These are phyloP conservation scores for Saguinus imperator DNA, from an alignment of 2,113 vertebrate species.

Conservation along the genomic window DNA sequence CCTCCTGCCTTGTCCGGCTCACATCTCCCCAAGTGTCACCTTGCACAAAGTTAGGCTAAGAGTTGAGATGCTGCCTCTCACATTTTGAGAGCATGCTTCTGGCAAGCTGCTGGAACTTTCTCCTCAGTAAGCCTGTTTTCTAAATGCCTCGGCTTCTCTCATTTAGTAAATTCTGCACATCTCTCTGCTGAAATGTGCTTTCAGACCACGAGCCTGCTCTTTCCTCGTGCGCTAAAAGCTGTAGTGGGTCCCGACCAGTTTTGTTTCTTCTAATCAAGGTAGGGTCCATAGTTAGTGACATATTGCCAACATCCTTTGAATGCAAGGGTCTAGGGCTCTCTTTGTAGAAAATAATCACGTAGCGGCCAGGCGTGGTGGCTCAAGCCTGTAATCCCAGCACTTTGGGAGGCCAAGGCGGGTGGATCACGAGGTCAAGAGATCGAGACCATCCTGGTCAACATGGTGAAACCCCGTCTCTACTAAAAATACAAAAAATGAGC, in stretches of 20 bases:
- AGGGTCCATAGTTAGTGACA: rapidly evolving
- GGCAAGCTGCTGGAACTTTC: background rate
- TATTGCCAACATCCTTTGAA: background rate
- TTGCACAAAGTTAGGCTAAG: background rate
- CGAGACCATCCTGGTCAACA: too few relatives aligned
- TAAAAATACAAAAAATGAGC: too few relatives aligned
- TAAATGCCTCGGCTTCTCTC: background rate
- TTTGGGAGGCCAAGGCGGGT: too few relatives aligned
- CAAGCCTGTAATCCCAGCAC: too few relatives aligned
- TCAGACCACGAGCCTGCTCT: background rate
- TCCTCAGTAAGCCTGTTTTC: background rate
- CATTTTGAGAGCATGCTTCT: background rate
- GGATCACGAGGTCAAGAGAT: too few relatives aligned
- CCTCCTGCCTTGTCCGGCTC: background rate
- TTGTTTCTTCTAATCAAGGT: background rate
- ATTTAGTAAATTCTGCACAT: background rate
- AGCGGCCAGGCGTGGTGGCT: too few relatives aligned
- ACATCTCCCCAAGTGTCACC: background rate
- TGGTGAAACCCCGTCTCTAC: too few relatives aligned
- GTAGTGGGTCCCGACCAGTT: background rate
- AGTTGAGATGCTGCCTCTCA: background rate
- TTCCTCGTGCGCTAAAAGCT: background rate
- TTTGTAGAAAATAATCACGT: background rate
- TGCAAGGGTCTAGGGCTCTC: background rate
- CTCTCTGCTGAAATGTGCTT: background rate